Evolutionary conservation across 2,113 vertebrate genomes (phyloP).

Genomic region (Indicator indicator): DNA sequence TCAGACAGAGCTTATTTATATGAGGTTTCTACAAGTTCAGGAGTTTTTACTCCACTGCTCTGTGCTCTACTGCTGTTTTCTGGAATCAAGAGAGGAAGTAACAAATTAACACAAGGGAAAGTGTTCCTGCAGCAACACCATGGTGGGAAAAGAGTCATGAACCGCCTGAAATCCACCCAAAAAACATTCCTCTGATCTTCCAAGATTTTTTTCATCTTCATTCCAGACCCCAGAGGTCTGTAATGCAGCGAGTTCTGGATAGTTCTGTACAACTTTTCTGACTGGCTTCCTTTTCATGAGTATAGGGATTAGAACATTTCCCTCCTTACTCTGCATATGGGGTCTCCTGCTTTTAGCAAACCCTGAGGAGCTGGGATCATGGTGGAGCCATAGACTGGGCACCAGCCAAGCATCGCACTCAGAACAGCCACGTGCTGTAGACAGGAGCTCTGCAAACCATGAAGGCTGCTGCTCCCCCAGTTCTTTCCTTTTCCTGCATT

Average conservation of each 20-base stretch:
- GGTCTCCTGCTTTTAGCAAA: background rate
- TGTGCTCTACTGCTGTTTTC: slow-evolving; percentile 32
- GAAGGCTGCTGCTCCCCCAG: background rate
- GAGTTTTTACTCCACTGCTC: background rate
- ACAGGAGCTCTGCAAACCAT: background rate
- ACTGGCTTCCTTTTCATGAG: background rate
- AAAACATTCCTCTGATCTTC: background rate
- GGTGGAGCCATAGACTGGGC: background rate
- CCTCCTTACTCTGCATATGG: background rate
- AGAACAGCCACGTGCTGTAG: background rate
- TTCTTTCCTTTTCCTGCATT: background rate
- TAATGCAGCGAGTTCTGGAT: background rate
- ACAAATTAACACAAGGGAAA: slow-evolving; percentile 49
- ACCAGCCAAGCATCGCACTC: fast-evolving
- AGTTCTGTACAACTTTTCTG: background rate
- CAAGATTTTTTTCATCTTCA: background rate
- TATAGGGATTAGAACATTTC: background rate
- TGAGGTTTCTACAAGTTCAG: background rate
- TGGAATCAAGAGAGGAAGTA: slow-evolving; percentile 53
- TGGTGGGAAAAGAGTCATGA: background rate
- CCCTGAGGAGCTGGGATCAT: background rate
- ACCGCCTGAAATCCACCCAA: slow-evolving; percentile 17
- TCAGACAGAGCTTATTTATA: background rate
- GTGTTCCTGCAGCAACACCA: slow-evolving; percentile 3
- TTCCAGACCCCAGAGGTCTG: slow-evolving; percentile 3